phyloP scores from a whole-genome alignment of 2,797 vertebrate genomes.

The Falco naumanni region DNA sequence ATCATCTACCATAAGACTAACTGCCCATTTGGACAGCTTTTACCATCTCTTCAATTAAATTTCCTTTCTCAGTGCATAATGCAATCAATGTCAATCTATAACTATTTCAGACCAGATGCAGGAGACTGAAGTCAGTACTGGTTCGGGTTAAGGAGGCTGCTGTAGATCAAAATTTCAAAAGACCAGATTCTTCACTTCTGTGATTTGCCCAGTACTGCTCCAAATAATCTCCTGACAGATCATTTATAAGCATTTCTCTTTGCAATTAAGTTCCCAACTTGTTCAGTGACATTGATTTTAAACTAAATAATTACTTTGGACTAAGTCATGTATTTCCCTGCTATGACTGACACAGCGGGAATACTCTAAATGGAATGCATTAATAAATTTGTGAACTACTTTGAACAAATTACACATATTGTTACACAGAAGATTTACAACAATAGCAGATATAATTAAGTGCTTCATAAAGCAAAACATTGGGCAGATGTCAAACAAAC shows the following conservation, averaged over 20 bases:
- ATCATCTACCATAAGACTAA: background rate
- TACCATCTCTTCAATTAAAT: background rate
- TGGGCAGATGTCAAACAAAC: background rate
- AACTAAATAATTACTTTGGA: constrained; percentile 7
- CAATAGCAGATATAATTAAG: constrained; percentile 19
- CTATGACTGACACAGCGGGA: background rate
- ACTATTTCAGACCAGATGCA: background rate
- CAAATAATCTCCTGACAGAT: background rate
- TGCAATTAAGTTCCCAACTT: background rate
- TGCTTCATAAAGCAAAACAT: constrained; percentile 15
- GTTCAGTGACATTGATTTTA: constrained; percentile 4
- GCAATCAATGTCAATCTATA: background rate
- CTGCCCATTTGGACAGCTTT: background rate
- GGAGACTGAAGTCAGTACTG: background rate
- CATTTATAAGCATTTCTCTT: background rate
- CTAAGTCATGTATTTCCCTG: background rate
- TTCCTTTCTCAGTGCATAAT: background rate
- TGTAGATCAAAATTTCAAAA: background rate
- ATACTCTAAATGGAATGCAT: background rate
- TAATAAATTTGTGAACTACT: background rate
- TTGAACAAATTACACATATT: background rate
- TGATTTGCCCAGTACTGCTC: background rate
- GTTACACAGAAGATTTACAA: background rate
- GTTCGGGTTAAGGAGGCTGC: background rate
- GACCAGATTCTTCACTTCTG: background rate